Evolutionary conservation across 2,888 invertebrate species (phyloP).

Genomic region (Lucinisca nassula): DNA sequence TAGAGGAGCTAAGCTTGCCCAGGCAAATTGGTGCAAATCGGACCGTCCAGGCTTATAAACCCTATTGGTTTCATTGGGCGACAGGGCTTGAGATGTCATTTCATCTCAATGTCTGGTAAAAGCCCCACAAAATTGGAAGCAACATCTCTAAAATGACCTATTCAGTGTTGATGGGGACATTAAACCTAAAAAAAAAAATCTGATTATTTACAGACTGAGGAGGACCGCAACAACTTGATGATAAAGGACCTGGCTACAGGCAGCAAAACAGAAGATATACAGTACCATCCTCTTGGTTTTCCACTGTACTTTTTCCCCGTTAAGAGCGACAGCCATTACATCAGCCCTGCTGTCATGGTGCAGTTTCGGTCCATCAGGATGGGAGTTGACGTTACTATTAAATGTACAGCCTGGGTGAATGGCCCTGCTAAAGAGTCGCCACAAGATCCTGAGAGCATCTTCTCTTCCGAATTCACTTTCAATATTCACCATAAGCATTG

Average conservation of each 20-base stretch:
- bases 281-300: constrained; percentile 71
- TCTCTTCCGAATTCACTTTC: not conserved
- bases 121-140: too few relatives aligned
- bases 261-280: constrained; percentile 10
- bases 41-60: too few relatives aligned
- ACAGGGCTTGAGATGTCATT: too few relatives aligned
- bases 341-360: constrained; percentile 74
- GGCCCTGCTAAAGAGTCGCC: not conserved
- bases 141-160: too few relatives aligned
- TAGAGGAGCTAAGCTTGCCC: too few relatives aligned
- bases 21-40: too few relatives aligned
- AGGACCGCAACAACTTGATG: constrained; percentile 13
- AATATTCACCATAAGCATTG: not conserved
- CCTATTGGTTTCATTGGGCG: too few relatives aligned
- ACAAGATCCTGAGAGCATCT: not conserved
- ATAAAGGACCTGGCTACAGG: constrained; percentile 21
- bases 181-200: too few relatives aligned
- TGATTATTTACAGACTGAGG: constrained; percentile 1
- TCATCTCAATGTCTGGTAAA: too few relatives aligned
- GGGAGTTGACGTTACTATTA: constrained; percentile 57
- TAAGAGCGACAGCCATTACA: constrained; percentile 44
- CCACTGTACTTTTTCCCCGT: constrained; percentile 66
- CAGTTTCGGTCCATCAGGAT: constrained; percentile 69
- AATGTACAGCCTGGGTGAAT: constrained; percentile 73
- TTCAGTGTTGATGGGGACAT: too few relatives aligned